Base-by-base conservation (phyloP, 2,888 invertebrate genomes). In the Megastigmus dorsalis region DNA sequence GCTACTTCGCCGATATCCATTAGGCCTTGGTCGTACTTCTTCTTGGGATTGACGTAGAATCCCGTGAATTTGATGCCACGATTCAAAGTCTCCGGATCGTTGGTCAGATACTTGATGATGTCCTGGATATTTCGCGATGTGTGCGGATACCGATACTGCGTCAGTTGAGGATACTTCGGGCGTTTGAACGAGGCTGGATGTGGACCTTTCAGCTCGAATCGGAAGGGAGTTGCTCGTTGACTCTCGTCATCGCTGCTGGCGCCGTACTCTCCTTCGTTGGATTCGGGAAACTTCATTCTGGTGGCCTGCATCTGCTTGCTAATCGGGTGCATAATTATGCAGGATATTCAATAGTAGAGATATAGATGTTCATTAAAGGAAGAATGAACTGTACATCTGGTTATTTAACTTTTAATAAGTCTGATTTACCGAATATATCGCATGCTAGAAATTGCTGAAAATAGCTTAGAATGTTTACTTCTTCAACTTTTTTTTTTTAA, bases 141-240 rank as follows among this genome's bases (percentile, higher is more conserved):
- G 6, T 86, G 83, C 0, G 88, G 86, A 71, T 88, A 85, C 38
- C 84, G 81, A 54, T 88, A 88, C 45, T 87, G 86, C 5, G 84
- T 78, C 2, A 88, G 74, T 74, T 88, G 88, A 0, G 88, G 87
- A 66, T 86, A 88, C 48, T 82, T 86, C 0, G 60, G 74, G 10
- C 83, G 82, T 67, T 86, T 85, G 75, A 88, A 87, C 0, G 87
- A 83, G 0, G 80, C 57, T 0, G 88, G 88, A 9, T 83, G 82
- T 0, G 86, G 86, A 1, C 84, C 84, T 28, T 84, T 85, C n/a
- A 84, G 77, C 57, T 87, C 84, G 75, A 86, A 86, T 54, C 89
- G 88, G 80, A 91, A 91, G 0, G 91, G 91, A 48, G 89, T 85
- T 0, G 91, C 91, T 75, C 89, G 90, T 1, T 59, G 28, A 7